These are phyloP conservation scores for Smutsia temminckii DNA, from an alignment of 2,797 vertebrate species.

Conservation along the genomic window DNA sequence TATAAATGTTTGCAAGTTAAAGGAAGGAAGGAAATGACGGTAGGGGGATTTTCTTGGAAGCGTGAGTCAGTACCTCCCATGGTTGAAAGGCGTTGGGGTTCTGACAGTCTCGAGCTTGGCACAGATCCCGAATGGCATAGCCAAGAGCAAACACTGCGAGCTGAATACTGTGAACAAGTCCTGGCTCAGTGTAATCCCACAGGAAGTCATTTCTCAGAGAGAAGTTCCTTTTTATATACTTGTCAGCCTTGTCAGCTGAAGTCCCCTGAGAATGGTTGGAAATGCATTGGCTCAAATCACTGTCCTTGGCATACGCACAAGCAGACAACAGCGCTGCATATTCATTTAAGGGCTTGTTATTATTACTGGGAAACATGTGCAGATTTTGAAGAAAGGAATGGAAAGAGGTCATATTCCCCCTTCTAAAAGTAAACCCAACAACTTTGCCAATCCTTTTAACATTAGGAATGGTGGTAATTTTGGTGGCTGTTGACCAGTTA, in stretches of 20 bases:
- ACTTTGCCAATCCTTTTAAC: conserved; percentile 88
- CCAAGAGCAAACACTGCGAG: conserved; percentile 90
- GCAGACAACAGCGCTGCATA: conserved; percentile 79
- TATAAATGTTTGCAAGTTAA: conserved; percentile 24
- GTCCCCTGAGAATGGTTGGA: conserved; percentile 79
- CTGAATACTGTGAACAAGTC: conserved; percentile 86
- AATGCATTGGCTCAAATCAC: conserved; percentile 84
- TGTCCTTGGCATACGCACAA: conserved; percentile 79
- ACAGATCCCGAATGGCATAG: conserved; percentile 87
- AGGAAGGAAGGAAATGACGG: conserved; percentile 16
- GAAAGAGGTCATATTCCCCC: conserved; percentile 85
- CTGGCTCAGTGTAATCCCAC: conserved; percentile 77
- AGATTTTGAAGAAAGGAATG: conserved; percentile 86
- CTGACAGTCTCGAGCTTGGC: conserved; percentile 85
- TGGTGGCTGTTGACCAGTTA: conserved; percentile 88
- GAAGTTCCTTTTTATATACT: conserved; percentile 41
- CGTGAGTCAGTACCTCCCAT: conserved; percentile 88
- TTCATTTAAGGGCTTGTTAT: conserved; percentile 86
- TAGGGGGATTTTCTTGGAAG: background rate
- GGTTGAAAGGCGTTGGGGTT: conserved; percentile 85
- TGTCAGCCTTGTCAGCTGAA: background rate
- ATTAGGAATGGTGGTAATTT: conserved; percentile 83
- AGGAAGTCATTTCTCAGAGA: conserved; percentile 81
- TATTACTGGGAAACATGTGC: conserved; percentile 61
- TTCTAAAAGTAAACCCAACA: conserved; percentile 92